Base-by-base conservation (phyloP, 2,888 invertebrate genomes). In the Chalcosyrphus nemorum region DNA sequence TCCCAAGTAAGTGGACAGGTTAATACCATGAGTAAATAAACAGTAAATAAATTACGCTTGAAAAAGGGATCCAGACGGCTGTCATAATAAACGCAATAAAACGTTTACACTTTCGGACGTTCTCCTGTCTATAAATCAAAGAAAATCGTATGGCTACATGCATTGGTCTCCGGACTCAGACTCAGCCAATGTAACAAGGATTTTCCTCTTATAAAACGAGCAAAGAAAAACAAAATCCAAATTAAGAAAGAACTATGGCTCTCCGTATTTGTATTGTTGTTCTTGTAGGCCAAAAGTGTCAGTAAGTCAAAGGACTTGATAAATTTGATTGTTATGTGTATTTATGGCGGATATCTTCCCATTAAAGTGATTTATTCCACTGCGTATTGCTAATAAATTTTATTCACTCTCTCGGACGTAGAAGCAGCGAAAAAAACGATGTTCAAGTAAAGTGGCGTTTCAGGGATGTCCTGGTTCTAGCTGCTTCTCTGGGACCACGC, bases 311-410 rank as follows among this genome's bases (percentile, higher is more conserved):
- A 75, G 80, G 43, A 70, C 80, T 84, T 84, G 84, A 84, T 84
- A 80, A 84, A 84, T 84, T 84, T 84, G 84, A 84, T 84, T 84
- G 84, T 84, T 84, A 80, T 84, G 75, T 80, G 84, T 80, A 84
- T 84, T 84, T 80, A 84, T 84, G 80, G 84, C 74, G 74, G 80
- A 84, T 84, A 84, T 84, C 70, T 63, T 68, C 72, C 84, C 84
- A 84, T 84, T 84, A 70, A 70, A 75, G 84, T 84, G 84, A 84
- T 84, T 84, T 84, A 84, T 84, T 70, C 45, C 38, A 29, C 45
- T 84, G 84, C 74, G 80, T 80, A 70, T 78, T 84, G 50, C 84
- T 80, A 84, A 84, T 84, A 84, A 84, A 84, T 84, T 84, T 84
- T 63, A 84, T 63, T 80, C 84, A 74, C 68, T 84, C 70, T 68